Conservation (phyloP, 92 coral and sea anemone genomes). For the Ricordea florida region DNA sequence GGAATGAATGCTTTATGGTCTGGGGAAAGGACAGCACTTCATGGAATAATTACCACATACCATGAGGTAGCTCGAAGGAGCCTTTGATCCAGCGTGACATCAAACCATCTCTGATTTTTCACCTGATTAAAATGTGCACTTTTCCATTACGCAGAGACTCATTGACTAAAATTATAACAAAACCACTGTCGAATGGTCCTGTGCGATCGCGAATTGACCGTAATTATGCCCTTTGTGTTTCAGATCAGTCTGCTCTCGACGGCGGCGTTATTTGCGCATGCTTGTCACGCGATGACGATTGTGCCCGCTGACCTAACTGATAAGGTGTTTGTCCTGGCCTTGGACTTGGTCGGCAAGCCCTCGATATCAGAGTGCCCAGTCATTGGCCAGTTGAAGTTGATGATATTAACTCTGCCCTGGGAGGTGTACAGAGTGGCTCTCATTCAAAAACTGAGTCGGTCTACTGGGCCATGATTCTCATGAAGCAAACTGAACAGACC, state of each 20-base stretch:
- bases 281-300: conserved; percentile 69
- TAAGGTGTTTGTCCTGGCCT: conserved; percentile 69
- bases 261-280: conserved; percentile 37
- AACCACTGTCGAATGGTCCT: too few species aligned
- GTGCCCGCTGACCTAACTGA: conserved; percentile 66
- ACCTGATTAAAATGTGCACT: too few species aligned
- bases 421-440: conserved; percentile 69
- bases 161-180: too few species aligned
- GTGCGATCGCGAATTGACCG: too few species aligned
- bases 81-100: too few species aligned
- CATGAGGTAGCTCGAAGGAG: too few species aligned
- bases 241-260: conserved; percentile 20
- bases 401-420: conserved; percentile 49
- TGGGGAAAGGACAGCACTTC: too few species aligned
- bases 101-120: too few species aligned
- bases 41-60: too few species aligned
- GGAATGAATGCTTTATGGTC: too few species aligned
- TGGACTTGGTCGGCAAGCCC: conserved; percentile 60
- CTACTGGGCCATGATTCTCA: not conserved
- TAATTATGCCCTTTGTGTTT: not conserved
- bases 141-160: too few species aligned
- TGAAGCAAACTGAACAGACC: too few species aligned
- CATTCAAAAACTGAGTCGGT: conserved; percentile 50
- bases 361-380: conserved; percentile 1
- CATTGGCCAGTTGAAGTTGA: conserved; percentile 29